These are phyloP conservation scores for Wiebesia pumilae DNA, from an alignment of 1,140 invertebrate genomes.

Conservation along the genomic window DNA sequence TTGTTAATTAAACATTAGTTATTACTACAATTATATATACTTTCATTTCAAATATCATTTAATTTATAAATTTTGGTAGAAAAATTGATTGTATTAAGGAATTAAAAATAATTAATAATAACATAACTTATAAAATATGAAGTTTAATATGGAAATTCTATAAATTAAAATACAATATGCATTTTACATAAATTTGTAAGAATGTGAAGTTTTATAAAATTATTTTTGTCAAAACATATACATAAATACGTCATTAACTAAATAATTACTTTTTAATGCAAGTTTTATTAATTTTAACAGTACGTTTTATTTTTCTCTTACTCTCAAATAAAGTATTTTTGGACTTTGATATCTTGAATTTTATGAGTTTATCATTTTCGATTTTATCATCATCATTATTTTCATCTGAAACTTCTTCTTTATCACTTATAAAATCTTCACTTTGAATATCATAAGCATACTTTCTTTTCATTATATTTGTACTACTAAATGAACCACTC, in stretches of 20 bases:
- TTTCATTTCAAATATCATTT: too few species aligned
- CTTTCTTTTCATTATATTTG: conserved; percentile 76
- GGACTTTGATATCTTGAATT: conserved; percentile 41
- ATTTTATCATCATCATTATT: conserved; percentile 88
- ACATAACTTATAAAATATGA: neutral
- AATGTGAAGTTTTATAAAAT: too few species aligned
- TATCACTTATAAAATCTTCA: conserved; percentile 64
- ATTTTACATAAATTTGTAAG: too few species aligned
- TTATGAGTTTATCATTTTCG: conserved; percentile 55
- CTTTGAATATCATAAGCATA: conserved; percentile 72
- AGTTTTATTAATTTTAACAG: neutral
- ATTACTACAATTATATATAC: too few species aligned
- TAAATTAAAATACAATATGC: too few species aligned
- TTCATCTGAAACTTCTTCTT: conserved; percentile 79
- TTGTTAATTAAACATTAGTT: too few species aligned
- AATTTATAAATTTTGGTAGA: too few species aligned
- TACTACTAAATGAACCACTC: conserved; percentile 81
- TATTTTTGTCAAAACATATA: neutral
- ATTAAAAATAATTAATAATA: neutral
- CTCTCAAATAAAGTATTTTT: conserved; percentile 5
- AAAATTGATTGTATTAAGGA: neutral
- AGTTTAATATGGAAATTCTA: too few species aligned
- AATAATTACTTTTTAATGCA: conserved; percentile 15
- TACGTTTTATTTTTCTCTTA: conserved; percentile 41
- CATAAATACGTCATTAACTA: conserved; percentile 2